These are phyloP conservation scores for Doris montereyensis DNA, from an alignment of 2,888 invertebrate genomes.

Conservation along the genomic window DNA sequence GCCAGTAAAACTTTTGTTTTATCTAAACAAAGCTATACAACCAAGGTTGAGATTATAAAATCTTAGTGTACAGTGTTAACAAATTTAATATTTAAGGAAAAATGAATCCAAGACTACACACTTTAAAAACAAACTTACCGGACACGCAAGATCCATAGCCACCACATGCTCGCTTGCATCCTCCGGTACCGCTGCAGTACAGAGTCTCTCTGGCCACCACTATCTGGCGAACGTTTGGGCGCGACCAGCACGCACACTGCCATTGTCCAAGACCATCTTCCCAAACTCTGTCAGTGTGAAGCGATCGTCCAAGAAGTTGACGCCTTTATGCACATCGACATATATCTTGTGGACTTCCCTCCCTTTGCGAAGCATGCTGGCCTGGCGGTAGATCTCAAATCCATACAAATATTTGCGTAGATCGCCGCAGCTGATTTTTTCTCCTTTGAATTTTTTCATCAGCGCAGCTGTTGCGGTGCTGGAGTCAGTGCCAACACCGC, in stretches of 20 bases:
- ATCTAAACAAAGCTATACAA: no score
- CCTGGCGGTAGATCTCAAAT: conserved; percentile 59
- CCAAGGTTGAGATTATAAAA: no score
- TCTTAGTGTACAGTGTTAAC: background rate
- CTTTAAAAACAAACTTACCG: conserved; percentile 51
- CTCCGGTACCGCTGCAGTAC: conserved; percentile 64
- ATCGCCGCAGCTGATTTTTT: conserved; percentile 60
- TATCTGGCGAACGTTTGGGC: conserved; percentile 65
- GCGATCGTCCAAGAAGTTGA: conserved; percentile 63
- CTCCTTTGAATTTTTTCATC: conserved; percentile 51
- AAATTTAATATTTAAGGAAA: conserved; percentile 13
- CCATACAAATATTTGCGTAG: conserved; percentile 60
- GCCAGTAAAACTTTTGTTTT: no score
- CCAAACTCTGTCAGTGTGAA: conserved; percentile 66
- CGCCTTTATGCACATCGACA: conserved; percentile 62
- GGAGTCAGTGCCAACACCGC: background rate
- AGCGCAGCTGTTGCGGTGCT: conserved; percentile 27
- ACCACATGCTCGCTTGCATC: conserved; percentile 63
- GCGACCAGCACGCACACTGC: conserved; percentile 61
- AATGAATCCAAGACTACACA: background rate
- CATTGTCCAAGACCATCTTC: conserved; percentile 62
- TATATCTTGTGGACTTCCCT: conserved; percentile 66
- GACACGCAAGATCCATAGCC: conserved; percentile 61
- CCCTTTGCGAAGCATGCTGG: conserved; percentile 65
- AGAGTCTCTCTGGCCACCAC: conserved; percentile 66